Conservation (phyloP, 2,888 invertebrate species). For the Horisme vitalbata region DNA sequence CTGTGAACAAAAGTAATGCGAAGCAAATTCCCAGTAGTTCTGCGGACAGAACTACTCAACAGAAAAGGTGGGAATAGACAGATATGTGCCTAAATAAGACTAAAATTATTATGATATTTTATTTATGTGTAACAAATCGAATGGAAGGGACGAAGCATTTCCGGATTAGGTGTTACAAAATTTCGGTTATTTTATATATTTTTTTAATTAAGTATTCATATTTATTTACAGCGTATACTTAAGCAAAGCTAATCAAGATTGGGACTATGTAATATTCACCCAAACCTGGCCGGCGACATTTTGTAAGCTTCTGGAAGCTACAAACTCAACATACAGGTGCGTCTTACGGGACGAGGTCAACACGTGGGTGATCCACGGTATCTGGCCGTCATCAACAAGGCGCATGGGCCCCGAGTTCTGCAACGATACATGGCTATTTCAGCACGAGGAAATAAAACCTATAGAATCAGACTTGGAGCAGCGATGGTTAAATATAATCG, state of each 20-base stretch:
- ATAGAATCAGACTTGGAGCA: conserved; percentile 81
- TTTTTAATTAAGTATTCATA: no score
- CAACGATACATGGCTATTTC: conserved; percentile 86
- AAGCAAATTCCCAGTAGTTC: no score
- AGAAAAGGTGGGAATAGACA: no score
- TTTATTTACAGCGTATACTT: not conserved
- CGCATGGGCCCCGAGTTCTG: conserved; percentile 72
- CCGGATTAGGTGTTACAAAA: no score
- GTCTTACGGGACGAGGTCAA: conserved; percentile 57
- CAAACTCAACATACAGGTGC: conserved; percentile 71
- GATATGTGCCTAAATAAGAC: no score
- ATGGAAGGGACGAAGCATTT: no score
- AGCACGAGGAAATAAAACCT: conserved; percentile 80
- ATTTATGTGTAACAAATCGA: no score
- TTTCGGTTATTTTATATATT: no score
- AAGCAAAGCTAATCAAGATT: not conserved
- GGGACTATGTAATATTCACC: conserved; percentile 84
- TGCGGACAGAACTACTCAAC: no score
- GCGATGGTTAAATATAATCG: conserved; percentile 89
- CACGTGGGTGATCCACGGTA: conserved; percentile 90
- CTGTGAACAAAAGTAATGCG: no score
- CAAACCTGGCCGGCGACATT: conserved; percentile 88
- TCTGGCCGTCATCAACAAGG: conserved; percentile 87
- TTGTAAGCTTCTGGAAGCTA: conserved; percentile 87
- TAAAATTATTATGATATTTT: no score